A percentile compares a stretch with the other conserved stretches of the same genome.
Conservation (phyloP, 2,888 invertebrate species). For the Cryptosula pallasiana region DNA sequence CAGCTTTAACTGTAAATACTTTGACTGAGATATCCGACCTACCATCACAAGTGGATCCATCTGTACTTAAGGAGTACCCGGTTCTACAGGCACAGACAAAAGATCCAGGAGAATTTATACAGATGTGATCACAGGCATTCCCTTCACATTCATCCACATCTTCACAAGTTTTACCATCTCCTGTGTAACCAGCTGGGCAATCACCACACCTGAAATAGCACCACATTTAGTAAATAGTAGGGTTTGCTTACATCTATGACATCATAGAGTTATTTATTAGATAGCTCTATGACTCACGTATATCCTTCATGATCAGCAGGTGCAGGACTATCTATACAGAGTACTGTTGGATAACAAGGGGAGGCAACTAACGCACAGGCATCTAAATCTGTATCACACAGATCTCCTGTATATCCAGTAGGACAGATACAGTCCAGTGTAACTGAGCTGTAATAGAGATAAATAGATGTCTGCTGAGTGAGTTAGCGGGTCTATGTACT, state of each 20-base stretch:
- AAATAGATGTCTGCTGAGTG: too few relatives aligned
- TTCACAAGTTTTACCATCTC: slow-evolving; percentile 28
- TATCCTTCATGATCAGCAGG: slow-evolving; percentile 15
- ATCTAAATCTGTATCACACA: slow-evolving; percentile 16
- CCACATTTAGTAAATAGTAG: not conserved
- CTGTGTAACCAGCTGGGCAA: slow-evolving; percentile 20
- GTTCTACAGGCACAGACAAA: slow-evolving; percentile 44
- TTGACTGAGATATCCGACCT: slow-evolving; percentile 4
- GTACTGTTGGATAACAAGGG: slow-evolving; percentile 20
- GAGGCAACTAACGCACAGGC: slow-evolving; percentile 12
- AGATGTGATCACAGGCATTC: slow-evolving; percentile 48
- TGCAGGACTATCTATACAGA: slow-evolving; percentile 4
- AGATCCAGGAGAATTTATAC: slow-evolving; percentile 47
- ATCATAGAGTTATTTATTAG: not conserved
- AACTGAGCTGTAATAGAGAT: slow-evolving; percentile 3
- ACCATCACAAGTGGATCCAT: slow-evolving; percentile 52
- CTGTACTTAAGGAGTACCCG: slow-evolving; percentile 49
- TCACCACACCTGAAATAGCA: slow-evolving; percentile 3
- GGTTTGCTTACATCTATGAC: too few relatives aligned
- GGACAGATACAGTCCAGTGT: slow-evolving; percentile 13
- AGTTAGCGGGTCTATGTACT: too few relatives aligned
- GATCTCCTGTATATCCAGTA: slow-evolving; percentile 6
- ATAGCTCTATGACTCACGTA: slow-evolving; percentile 6
- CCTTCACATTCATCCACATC: slow-evolving; percentile 46
- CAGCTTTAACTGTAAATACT: not conserved